Percentiles rank a stretch among this genome's conserved stretches.
Conservation (phyloP, 2,797 vertebrate genomes). For the Coracias cyanogaster region DNA sequence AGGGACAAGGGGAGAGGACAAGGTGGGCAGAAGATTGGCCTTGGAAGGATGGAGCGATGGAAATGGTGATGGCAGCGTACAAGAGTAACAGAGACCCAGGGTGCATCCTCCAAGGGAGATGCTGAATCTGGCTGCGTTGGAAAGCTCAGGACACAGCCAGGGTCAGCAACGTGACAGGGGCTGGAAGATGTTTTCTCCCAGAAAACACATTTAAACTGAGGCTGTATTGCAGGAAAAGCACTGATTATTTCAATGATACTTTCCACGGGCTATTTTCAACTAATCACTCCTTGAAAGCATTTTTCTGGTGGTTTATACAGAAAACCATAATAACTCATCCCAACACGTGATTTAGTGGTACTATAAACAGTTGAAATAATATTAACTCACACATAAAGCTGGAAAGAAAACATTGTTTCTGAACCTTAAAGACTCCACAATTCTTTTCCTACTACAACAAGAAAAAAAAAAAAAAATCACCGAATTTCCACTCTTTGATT, state of each 20-base stretch:
- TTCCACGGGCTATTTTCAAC: background rate
- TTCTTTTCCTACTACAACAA: background rate
- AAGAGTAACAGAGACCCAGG: background rate
- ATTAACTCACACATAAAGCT: background rate
- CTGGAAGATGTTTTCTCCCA: background rate
- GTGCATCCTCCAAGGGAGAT: background rate
- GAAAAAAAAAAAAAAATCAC: background rate
- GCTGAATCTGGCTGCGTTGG: rapidly evolving
- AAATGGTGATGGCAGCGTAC: rapidly evolving
- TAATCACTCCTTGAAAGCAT: background rate
- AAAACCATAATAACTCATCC: slow-evolving; percentile 17
- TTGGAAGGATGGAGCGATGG: background rate
- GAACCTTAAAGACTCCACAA: background rate
- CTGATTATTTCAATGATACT: background rate
- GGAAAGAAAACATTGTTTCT: slow-evolving; percentile 21
- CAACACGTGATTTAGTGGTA: background rate
- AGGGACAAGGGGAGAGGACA: rapidly evolving
- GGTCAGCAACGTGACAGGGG: background rate
- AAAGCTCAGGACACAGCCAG: background rate
- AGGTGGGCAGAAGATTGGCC: background rate
- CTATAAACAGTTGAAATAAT: slow-evolving; percentile 6
- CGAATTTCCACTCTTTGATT: slow-evolving; percentile 18
- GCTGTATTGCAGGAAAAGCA: rapidly evolving
- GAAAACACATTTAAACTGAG: background rate
- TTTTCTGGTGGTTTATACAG: background rate